A percentile compares a stretch with the other conserved stretches of the same genome.
phyloP scores from a whole-genome alignment of 2,888 invertebrate genomes.

The Trilocha varians region DNA sequence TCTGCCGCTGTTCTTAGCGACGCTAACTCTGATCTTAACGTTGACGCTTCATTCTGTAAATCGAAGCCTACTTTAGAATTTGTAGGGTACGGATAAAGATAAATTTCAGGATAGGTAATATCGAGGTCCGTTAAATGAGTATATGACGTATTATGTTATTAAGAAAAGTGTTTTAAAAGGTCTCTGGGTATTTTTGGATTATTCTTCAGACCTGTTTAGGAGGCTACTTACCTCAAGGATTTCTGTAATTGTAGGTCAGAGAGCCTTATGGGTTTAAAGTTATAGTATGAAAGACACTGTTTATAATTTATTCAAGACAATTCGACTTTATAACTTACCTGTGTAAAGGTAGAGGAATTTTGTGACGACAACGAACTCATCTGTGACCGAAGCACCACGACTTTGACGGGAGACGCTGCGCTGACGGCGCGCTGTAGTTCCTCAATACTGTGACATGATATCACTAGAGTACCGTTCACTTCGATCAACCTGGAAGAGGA shows the following conservation, averaged over 20 bases:
- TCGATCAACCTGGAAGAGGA: slow-evolving; percentile 78
- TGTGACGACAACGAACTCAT: slow-evolving; percentile 39
- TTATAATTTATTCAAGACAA: too few relatives aligned
- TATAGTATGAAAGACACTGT: background rate
- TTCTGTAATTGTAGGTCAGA: too few relatives aligned
- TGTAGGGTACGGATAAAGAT: too few relatives aligned
- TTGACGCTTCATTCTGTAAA: slow-evolving; percentile 62
- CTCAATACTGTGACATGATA: slow-evolving; percentile 79
- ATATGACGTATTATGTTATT: too few relatives aligned
- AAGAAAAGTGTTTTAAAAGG: too few relatives aligned
- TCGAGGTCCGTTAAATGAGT: too few relatives aligned
- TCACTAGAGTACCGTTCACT: slow-evolving; percentile 84
- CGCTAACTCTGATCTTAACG: slow-evolving; percentile 73
- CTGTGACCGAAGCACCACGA: slow-evolving; percentile 72
- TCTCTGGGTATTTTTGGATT: too few relatives aligned
- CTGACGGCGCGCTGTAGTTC: slow-evolving; percentile 79
- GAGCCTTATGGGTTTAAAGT: too few relatives aligned
- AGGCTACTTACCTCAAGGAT: too few relatives aligned
- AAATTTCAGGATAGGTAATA: too few relatives aligned
- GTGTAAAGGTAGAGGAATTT: slow-evolving; percentile 36
- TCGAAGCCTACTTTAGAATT: too few relatives aligned
- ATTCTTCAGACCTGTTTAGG: too few relatives aligned
- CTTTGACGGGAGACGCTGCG: slow-evolving; percentile 75
- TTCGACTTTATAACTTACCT: slow-evolving; percentile 34
- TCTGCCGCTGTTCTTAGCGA: slow-evolving; percentile 74